Conservation (phyloP, 1,140 invertebrate species). For the Drosophila neocordata region DNA sequence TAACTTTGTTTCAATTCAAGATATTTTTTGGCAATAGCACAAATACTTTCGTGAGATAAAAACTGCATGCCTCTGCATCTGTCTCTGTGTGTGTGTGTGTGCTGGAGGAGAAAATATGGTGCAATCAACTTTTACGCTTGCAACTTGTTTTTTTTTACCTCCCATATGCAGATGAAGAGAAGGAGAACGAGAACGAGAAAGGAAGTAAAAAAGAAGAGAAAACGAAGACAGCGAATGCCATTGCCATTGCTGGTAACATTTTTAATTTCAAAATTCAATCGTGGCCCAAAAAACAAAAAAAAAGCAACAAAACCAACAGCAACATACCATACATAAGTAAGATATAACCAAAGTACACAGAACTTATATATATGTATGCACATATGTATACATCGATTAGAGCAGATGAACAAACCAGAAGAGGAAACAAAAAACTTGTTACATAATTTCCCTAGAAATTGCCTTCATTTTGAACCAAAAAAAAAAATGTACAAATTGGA, state of each 20-base stretch:
- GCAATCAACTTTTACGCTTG: slow-evolving; percentile 5
- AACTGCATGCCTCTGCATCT: slow-evolving; percentile 1
- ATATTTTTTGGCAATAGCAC: slow-evolving; percentile 3
- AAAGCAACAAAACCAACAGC: too few relatives aligned
- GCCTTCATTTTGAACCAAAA: background rate
- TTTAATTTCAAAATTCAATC: slow-evolving; percentile 1
- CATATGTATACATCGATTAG: background rate
- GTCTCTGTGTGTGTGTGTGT: slow-evolving; percentile 1
- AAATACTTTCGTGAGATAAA: slow-evolving; percentile 13
- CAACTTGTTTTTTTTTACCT: background rate
- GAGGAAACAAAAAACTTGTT: background rate
- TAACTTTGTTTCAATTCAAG: background rate
- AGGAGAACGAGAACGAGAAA: background rate
- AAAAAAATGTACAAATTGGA: background rate
- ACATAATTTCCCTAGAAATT: background rate
- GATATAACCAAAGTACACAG: background rate
- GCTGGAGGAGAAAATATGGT: slow-evolving; percentile 14
- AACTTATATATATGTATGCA: background rate
- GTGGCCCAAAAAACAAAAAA: background rate
- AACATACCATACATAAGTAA: background rate
- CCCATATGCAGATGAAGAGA: background rate
- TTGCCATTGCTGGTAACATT: background rate
- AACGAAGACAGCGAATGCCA: background rate
- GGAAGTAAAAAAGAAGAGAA: background rate
- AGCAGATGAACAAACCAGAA: background rate